Evolutionary conservation across 2,797 vertebrate genomes (phyloP).

Genomic region (Hafferia zeledoni): DNA sequence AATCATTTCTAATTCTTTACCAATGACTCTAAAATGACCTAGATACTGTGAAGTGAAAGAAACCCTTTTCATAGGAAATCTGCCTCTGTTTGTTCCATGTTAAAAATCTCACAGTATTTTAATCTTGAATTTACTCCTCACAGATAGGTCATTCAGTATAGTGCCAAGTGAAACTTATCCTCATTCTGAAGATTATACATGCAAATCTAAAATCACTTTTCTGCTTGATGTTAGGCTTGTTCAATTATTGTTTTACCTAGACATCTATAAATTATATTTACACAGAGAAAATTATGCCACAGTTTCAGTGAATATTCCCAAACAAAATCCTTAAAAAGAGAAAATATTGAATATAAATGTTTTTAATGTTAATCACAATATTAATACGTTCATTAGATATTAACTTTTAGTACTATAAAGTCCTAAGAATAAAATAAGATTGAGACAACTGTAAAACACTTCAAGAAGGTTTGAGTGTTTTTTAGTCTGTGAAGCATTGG

Average conservation of each 20-base stretch:
- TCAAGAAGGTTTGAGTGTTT: background rate
- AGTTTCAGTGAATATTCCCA: background rate
- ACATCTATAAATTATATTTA: background rate
- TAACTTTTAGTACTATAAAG: conserved; percentile 1
- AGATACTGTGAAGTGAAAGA: background rate
- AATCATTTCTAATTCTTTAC: background rate
- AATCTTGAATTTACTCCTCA: background rate
- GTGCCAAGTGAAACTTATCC: background rate
- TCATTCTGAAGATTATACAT: background rate
- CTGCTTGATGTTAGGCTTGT: background rate
- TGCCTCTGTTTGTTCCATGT: background rate
- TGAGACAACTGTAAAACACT: conserved; percentile 20
- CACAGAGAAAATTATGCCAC: background rate
- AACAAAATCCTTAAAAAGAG: background rate
- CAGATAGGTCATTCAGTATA: background rate
- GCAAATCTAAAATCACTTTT: background rate
- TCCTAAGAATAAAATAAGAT: background rate
- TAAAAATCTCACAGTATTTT: background rate
- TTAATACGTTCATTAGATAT: background rate
- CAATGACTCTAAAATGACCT: background rate
- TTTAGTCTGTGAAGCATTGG: background rate
- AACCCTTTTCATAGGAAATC: background rate
- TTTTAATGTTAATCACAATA: background rate
- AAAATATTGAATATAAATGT: background rate
- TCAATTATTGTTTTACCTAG: background rate